A percentile compares a stretch with the other conserved stretches of the same genome.
These are phyloP conservation scores for Steinernema carpocapsae DNA, from an alignment of 2,888 invertebrate species.

Conservation along the genomic window DNA sequence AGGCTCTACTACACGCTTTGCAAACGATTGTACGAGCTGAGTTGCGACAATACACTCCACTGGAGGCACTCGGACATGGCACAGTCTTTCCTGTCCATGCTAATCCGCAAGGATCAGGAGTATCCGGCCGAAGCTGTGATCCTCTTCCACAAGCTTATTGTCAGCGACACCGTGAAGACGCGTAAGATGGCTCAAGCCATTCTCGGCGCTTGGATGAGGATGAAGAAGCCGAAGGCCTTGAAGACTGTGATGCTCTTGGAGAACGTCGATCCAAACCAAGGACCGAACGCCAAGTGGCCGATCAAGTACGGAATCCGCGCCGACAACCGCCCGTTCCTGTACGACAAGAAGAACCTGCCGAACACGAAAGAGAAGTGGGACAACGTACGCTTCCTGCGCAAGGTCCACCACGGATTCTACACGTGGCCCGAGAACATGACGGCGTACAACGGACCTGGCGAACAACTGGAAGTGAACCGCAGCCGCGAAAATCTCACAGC, in stretches of 20 bases:
- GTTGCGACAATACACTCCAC: constrained; percentile 71
- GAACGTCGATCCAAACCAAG: constrained; percentile 48
- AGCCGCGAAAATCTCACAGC: constrained; percentile 45
- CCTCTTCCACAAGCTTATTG: constrained; percentile 76
- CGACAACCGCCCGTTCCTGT: constrained; percentile 79
- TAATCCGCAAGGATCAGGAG: constrained; percentile 74
- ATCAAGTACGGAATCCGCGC: constrained; percentile 73
- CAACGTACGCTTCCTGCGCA: constrained; percentile 75
- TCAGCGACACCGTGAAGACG: constrained; percentile 82
- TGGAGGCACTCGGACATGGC: constrained; percentile 84
- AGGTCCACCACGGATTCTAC: constrained; percentile 75
- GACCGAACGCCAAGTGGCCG: constrained; percentile 61
- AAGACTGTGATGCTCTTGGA: constrained; percentile 45
- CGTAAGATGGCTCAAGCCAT: constrained; percentile 75
- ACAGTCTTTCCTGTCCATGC: constrained; percentile 77
- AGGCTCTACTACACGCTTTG: constrained; percentile 50
- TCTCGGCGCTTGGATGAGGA: constrained; percentile 62
- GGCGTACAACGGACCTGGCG: constrained; percentile 56
- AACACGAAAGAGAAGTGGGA: constrained; percentile 74
- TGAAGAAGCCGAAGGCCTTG: constrained; percentile 60
- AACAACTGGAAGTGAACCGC: constrained; percentile 55
- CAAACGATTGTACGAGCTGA: constrained; percentile 45
- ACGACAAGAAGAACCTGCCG: constrained; percentile 75
- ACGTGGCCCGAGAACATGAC: constrained; percentile 72
- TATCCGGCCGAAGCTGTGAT: constrained; percentile 76